Evolutionary conservation across 37 sponge, comb jelly and placozoan species (phyloP).

Genomic region (Crambe crambe): DNA sequence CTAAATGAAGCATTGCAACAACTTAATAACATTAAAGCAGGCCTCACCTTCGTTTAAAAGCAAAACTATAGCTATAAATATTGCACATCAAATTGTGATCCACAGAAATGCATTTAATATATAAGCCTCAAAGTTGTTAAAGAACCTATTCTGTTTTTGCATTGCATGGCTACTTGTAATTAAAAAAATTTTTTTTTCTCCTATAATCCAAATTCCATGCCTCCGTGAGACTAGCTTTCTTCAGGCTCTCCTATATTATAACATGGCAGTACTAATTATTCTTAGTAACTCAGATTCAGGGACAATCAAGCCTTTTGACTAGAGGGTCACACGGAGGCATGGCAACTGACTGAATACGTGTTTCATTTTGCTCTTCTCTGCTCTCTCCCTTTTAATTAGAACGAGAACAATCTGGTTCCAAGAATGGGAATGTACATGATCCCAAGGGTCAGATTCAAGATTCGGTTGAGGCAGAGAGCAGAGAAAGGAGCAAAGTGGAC

Average conservation of each 20-base stretch:
- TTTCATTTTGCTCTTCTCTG: constrained; percentile 3
- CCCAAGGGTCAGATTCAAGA: background rate
- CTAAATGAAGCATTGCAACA: constrained; percentile 20
- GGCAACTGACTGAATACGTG: too few relatives aligned
- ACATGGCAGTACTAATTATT: background rate
- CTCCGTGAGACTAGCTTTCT: background rate
- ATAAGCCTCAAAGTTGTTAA: background rate
- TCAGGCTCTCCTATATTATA: background rate
- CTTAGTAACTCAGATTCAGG: background rate
- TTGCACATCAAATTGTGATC: too few relatives aligned
- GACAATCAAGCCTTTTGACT: background rate
- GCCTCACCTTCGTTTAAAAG: background rate
- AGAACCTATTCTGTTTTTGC: background rate
- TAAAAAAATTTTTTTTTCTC: too few relatives aligned
- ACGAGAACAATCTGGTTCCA: background rate
- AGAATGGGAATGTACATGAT: background rate
- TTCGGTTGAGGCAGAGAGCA: background rate
- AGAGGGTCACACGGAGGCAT: background rate
- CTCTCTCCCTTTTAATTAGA: background rate
- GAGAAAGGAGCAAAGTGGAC: background rate
- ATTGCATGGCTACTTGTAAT: background rate
- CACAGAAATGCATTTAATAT: too few relatives aligned
- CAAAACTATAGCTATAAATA: too few relatives aligned
- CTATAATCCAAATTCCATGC: background rate
- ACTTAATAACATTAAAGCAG: constrained; percentile 8